phyloP scores from a whole-genome alignment of 1,140 invertebrate genomes.

The Euglossa dilemma region DNA sequence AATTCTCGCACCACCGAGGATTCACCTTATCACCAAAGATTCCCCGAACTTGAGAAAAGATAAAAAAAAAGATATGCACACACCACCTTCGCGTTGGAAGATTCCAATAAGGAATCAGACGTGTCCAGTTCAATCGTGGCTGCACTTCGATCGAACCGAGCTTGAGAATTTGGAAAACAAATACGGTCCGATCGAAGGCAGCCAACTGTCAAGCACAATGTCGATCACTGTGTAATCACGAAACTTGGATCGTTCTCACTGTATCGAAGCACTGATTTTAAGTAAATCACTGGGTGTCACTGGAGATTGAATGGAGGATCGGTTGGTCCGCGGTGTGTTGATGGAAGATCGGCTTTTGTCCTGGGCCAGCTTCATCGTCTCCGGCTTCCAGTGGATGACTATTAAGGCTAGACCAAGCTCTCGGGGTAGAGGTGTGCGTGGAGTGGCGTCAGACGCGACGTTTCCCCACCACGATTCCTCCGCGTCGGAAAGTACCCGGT shows the following conservation, averaged over 20 bases:
- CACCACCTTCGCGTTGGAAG: conserved; percentile 72
- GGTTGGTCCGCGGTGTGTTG: too few species aligned
- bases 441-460: conserved; percentile 25
- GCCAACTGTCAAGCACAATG: conserved; percentile 50
- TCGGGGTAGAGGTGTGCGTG: conserved; percentile 47
- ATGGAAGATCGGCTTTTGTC: not conserved
- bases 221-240: not conserved
- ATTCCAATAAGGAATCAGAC: conserved; percentile 27
- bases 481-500: conserved; percentile 1
- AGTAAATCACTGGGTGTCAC: not conserved
- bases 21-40: conserved; percentile 1
- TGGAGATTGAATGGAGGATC: not conserved
- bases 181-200: conserved; percentile 66
- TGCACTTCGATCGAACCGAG: conserved; percentile 69
- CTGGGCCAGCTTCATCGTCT: conserved; percentile 34
- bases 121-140: conserved; percentile 73
- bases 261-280: not conserved
- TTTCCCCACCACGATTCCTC: conserved; percentile 14
- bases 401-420: conserved; percentile 63
- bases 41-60: not conserved
- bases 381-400: conserved; percentile 71
- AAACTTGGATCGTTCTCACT: not conserved
- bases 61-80: not conserved
- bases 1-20: not conserved
- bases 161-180: not conserved